These are phyloP conservation scores for Ricordea florida DNA, from an alignment of 92 coral and sea anemone species.

Conservation along the genomic window DNA sequence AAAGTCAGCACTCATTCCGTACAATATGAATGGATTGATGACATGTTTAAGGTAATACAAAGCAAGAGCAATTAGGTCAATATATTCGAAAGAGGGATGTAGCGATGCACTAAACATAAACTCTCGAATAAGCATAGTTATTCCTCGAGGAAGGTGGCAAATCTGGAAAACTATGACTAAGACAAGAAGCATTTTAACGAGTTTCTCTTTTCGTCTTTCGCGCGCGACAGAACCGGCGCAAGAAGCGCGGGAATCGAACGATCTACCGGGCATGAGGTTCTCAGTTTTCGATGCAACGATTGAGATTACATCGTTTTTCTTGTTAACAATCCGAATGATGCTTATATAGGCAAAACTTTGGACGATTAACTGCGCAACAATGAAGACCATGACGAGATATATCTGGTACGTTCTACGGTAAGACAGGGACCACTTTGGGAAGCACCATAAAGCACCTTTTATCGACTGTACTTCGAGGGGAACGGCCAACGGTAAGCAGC, in stretches of 20 bases:
- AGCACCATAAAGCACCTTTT: slow-evolving; percentile 13
- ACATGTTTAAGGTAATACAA: slow-evolving; percentile 54
- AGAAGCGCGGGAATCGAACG: slow-evolving; percentile 26
- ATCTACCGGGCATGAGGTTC: background rate
- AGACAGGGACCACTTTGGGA: slow-evolving; percentile 37
- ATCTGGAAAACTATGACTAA: slow-evolving; percentile 64
- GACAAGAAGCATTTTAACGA: slow-evolving; percentile 53
- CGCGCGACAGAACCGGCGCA: slow-evolving; percentile 19
- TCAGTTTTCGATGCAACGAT: slow-evolving; percentile 1
- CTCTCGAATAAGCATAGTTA: slow-evolving; percentile 59
- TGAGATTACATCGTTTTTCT: slow-evolving; percentile 34
- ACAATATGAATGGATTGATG: slow-evolving; percentile 49
- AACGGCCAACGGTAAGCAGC: slow-evolving; percentile 57
- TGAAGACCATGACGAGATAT: slow-evolving; percentile 63
- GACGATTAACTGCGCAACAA: slow-evolving; percentile 51
- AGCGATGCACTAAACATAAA: slow-evolving; percentile 10
- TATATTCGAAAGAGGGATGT: background rate
- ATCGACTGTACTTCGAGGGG: slow-evolving; percentile 11
- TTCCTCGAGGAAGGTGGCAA: slow-evolving; percentile 80
- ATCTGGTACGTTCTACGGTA: slow-evolving; percentile 58
- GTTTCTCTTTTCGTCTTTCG: slow-evolving; percentile 40
- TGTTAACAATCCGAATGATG: slow-evolving; percentile 57
- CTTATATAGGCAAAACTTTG: slow-evolving; percentile 69
- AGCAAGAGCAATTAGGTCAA: slow-evolving; percentile 15
- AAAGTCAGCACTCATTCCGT: slow-evolving; percentile 59